Percentiles rank a stretch among this genome's conserved stretches.
phyloP scores from a whole-genome alignment of 2,888 invertebrate genomes.

The Xanthia togata region DNA sequence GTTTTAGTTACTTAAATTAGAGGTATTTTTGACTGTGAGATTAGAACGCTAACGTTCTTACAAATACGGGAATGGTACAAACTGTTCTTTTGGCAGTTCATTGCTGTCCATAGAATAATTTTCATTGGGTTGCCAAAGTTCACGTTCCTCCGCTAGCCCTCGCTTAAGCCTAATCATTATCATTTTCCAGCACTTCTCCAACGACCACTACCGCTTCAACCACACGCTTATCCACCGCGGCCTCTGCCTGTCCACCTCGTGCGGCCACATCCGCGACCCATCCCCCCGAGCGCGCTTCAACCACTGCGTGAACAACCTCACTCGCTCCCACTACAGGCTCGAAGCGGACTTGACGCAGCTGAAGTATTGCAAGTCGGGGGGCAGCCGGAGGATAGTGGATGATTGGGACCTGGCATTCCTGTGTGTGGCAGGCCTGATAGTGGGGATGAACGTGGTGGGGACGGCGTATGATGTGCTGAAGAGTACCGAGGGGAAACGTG shows the following conservation, averaged over 20 bases:
- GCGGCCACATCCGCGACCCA: constrained; percentile 60
- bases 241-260: constrained; percentile 74
- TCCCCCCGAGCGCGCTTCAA: constrained; percentile 67
- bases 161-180: not conserved
- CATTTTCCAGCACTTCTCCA: constrained; percentile 72
- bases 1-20: too few species aligned
- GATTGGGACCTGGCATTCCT: constrained; percentile 66
- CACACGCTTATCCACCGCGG: constrained; percentile 79
- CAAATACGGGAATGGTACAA: too few species aligned
- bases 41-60: too few species aligned
- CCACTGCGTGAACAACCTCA: constrained; percentile 70
- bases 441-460: constrained; percentile 73
- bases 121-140: not conserved
- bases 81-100: not conserved
- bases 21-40: too few species aligned
- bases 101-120: not conserved
- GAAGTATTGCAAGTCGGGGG: constrained; percentile 68
- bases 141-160: not conserved
- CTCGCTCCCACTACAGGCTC: constrained; percentile 65
- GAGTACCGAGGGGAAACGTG: constrained; percentile 64
- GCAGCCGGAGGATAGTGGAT: constrained; percentile 35
- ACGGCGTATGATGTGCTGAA: constrained; percentile 73
- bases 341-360: constrained; percentile 68
- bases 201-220: constrained; percentile 74
- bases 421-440: constrained; percentile 54